phyloP scores from a whole-genome alignment of 1,140 invertebrate genomes.

The Yoshiicerus persimilis region DNA sequence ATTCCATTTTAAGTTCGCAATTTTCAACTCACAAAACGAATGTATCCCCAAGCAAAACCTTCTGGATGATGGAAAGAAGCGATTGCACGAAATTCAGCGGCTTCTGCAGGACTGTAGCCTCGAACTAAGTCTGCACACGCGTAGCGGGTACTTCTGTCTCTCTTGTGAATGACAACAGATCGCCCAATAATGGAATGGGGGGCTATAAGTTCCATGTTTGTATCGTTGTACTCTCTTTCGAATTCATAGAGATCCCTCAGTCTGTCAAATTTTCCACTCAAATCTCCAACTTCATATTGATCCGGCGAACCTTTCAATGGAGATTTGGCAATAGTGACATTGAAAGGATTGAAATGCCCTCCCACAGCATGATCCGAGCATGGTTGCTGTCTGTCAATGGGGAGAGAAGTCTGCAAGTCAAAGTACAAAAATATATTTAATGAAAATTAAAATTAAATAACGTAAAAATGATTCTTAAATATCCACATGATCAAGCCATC shows the following conservation, averaged over 20 bases:
- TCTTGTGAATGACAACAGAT: constrained; percentile 83
- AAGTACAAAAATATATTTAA: no score
- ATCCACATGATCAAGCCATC: no score
- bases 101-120: constrained; percentile 65
- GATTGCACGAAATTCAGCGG: constrained; percentile 78
- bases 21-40: constrained; percentile 69
- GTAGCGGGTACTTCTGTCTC: constrained; percentile 68
- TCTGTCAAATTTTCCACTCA: constrained; percentile 84
- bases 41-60: constrained; percentile 81
- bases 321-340: constrained; percentile 62
- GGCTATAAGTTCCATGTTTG: constrained; percentile 81
- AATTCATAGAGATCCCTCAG: constrained; percentile 57
- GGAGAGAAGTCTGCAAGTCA: constrained; percentile 42
- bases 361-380: constrained; percentile 80
- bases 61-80: constrained; percentile 88
- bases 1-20: neutral
- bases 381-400: constrained; percentile 38
- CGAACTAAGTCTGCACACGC: constrained; percentile 80
- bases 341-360: constrained; percentile 78
- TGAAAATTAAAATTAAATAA: no score
- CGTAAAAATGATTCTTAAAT: no score
- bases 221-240: constrained; percentile 73
- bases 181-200: constrained; percentile 78
- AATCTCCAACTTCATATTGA: constrained; percentile 84
- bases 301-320: constrained; percentile 72